Evolutionary conservation across 2,888 invertebrate genomes (phyloP), one percentile per base, ranked within the genome.

Genomic region (Anoncus sp.): DNA sequence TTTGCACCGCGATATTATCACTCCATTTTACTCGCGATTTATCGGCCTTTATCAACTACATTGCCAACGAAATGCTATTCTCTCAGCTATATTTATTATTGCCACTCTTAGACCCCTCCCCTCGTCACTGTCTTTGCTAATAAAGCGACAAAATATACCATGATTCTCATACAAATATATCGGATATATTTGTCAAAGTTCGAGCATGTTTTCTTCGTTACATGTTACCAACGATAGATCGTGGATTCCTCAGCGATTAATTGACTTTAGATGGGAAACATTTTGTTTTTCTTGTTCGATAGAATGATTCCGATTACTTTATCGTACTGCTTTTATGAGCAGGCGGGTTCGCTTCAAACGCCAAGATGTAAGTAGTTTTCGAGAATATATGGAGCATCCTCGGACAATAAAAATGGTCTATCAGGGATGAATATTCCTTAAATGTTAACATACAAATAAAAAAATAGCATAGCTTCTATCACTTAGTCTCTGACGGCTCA

Each of bases 1-100:
- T 84, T 84, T 82, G 83, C n/a, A n/a, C 83, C 83, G 83, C 86
- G 88, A 89, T 89, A 88, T 89, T 89, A 89, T 89, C 89, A 87
- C 88, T 87, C 84, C 87, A 87, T 87, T 88, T 88, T 88, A 88
- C 87, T 87, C 86, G 85, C 87, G 89, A 90, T 89, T 90, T 89
- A 89, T 88, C 88, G 87, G 85, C 84, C 87, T 88, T 89, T 89
- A 89, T 90, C 90, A 87, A 87, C 86, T 87, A 85, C 87, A 86
- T 85, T 85, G 85, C 84, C 84, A 85, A 83, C 81, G 85, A 85
- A 83, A 72, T 47, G 31, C 53, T 53, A 16, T 51, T 27, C 49
- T 66, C 22, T 69, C 51, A 12, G 20, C 60, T 49, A 6, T 71
- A 71, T 53, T 62, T 74, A 65, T 67, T 55, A 69, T 65, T 45